Percentiles rank a stretch among this genome's conserved stretches.
These are phyloP conservation scores for Stomatorhinus ivindoensis DNA, from an alignment of 2,113 vertebrate genomes.

Conservation along the genomic window DNA sequence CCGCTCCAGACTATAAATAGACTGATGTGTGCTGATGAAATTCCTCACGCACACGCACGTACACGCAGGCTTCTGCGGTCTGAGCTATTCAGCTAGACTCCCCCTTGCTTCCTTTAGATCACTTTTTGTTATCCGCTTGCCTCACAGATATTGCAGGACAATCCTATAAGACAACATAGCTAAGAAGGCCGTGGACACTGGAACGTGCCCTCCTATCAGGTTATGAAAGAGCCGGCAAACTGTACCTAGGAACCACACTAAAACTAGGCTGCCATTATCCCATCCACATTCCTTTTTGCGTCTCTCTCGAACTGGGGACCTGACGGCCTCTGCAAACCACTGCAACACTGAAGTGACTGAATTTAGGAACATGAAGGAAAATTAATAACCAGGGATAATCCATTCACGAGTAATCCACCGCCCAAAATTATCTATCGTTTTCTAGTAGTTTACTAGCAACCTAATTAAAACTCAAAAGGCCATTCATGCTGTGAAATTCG, in stretches of 20 bases:
- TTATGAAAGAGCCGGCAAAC: not conserved
- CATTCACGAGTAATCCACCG: not conserved
- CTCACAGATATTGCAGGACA: not conserved
- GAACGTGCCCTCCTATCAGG: not conserved
- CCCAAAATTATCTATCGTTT: not conserved
- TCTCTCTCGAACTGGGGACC: not conserved
- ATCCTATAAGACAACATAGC: not conserved
- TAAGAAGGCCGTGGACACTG: not conserved
- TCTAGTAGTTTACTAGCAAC: not conserved
- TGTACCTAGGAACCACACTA: not conserved
- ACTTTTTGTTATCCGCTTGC: not conserved
- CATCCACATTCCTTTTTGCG: not conserved
- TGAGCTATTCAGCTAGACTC: not conserved
- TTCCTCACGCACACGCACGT: not conserved
- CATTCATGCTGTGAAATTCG: not conserved
- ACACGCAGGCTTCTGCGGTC: not conserved
- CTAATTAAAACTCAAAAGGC: not conserved
- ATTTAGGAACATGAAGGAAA: not conserved
- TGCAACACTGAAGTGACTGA: not conserved
- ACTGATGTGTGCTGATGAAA: not conserved
- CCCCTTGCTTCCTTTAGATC: not conserved
- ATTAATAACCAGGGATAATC: not conserved
- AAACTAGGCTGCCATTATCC: not conserved
- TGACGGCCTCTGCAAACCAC: not conserved
- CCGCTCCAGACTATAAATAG: conserved; percentile 17